phyloP scores from a whole-genome alignment of 2,888 invertebrate species.

The Electrophaes corylata region DNA sequence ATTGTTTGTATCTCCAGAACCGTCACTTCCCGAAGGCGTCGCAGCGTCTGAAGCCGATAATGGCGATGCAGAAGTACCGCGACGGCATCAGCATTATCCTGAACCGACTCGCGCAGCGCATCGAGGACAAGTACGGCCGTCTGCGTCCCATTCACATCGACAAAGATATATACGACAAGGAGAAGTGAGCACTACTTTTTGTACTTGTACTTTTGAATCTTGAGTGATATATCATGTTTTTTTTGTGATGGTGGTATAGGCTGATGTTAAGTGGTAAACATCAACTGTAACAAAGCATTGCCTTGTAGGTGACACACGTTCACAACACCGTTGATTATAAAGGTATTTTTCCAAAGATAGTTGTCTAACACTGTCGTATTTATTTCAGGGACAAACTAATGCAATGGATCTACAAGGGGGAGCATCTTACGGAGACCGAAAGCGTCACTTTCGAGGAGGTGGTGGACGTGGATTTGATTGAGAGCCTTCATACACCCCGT shows the following conservation, averaged over 20 bases:
- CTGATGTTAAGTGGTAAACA: too few relatives aligned
- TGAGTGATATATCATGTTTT: too few relatives aligned
- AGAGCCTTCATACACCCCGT: constrained; percentile 63
- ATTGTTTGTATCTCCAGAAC: constrained; percentile 71
- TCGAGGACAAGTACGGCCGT: constrained; percentile 90
- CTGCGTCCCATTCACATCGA: constrained; percentile 87
- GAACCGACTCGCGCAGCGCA: constrained; percentile 85
- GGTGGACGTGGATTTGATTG: constrained; percentile 68
- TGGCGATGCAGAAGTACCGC: constrained; percentile 84
- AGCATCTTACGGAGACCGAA: constrained; percentile 86
- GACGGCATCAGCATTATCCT: constrained; percentile 77
- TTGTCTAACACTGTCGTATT: neutral
- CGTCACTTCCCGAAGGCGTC: constrained; percentile 86
- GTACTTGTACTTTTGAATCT: too few relatives aligned
- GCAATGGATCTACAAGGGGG: constrained; percentile 86
- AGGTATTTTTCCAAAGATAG: too few relatives aligned
- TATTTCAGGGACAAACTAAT: constrained; percentile 78
- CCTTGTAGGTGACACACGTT: too few relatives aligned
- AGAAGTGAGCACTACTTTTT: constrained; percentile 66
- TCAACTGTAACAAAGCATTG: too few relatives aligned
- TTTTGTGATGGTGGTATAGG: too few relatives aligned
- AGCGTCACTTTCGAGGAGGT: constrained; percentile 83
- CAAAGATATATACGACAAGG: constrained; percentile 87
- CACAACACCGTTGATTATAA: too few relatives aligned
- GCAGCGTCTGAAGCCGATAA: constrained; percentile 84